A percentile compares a stretch with the other conserved stretches of the same genome.
These are phyloP conservation scores for Caprella mutica DNA, from an alignment of 2,888 invertebrate species.

Conservation along the genomic window DNA sequence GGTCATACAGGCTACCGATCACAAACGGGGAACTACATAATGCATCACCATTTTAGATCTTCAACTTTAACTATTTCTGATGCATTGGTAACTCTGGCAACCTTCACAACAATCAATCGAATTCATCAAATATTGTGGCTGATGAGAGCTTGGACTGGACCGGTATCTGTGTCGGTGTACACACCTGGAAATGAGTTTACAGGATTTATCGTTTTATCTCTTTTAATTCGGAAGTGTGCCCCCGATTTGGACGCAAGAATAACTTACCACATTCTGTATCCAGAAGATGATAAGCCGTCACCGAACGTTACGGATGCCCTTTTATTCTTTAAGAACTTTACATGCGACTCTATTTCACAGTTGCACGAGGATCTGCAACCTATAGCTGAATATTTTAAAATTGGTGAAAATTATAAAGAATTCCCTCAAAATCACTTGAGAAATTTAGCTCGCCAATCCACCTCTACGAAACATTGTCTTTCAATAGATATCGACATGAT, in stretches of 20 bases:
- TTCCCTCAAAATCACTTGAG: constrained; percentile 38
- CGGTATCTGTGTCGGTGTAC: constrained; percentile 36
- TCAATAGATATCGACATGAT: constrained; percentile 37
- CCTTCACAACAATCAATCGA: constrained; percentile 36
- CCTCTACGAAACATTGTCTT: constrained; percentile 35
- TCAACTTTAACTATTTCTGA: too few species aligned
- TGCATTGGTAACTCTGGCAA: too few species aligned
- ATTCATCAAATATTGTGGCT: constrained; percentile 34
- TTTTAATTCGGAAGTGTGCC: constrained; percentile 36
- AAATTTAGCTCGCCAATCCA: constrained; percentile 36
- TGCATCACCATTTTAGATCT: too few species aligned
- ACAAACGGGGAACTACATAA: too few species aligned
- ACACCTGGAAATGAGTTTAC: constrained; percentile 26
- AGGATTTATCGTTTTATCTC: constrained; percentile 19
- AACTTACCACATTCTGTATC: constrained; percentile 36
- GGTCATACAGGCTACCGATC: too few species aligned
- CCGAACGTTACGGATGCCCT: too few species aligned
- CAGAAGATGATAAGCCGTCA: constrained; percentile 34
- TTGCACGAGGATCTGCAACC: too few species aligned
- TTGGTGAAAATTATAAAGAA: constrained; percentile 17
- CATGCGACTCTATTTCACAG: too few species aligned
- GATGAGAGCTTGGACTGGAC: constrained; percentile 35
- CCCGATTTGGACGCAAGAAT: constrained; percentile 34
- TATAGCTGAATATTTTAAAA: too few species aligned
- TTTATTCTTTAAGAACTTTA: too few species aligned